phyloP scores from a whole-genome alignment of 2,888 invertebrate species.

The Ochlodes sylvanus region DNA sequence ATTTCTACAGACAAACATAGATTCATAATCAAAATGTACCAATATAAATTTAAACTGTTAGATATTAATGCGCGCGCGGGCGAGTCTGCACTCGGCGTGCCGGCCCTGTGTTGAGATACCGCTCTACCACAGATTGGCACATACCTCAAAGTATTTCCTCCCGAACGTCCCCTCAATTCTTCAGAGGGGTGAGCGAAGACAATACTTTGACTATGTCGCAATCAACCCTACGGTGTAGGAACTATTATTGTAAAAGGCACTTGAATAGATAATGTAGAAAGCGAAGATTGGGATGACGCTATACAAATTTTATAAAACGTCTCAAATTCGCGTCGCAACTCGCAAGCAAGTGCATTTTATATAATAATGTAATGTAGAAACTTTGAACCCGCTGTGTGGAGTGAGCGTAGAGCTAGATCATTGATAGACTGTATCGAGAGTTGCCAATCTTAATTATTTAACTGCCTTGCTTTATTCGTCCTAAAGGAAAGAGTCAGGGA shows the following conservation, averaged over 20 bases:
- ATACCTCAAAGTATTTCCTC: conserved; percentile 20
- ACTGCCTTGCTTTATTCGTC: conserved; percentile 35
- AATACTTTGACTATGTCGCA: conserved; percentile 33
- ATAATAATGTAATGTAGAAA: conserved; percentile 34
- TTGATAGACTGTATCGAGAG: conserved; percentile 36
- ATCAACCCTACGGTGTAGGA: conserved; percentile 21
- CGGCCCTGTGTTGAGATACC: conserved; percentile 33
- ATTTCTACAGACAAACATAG: conserved; percentile 86
- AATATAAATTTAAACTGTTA: conserved; percentile 85
- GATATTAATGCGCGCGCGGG: conserved; percentile 73
- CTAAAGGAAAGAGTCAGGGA: conserved; percentile 29
- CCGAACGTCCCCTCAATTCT: conserved; percentile 6
- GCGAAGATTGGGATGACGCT: conserved; percentile 17
- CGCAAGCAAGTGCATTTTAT: conserved; percentile 33
- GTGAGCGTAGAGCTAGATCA: conserved; percentile 26
- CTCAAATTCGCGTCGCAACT: conserved; percentile 16
- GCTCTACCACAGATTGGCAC: conserved; percentile 19
- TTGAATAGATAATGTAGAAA: conserved; percentile 15
- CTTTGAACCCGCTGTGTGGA: conserved; percentile 38
- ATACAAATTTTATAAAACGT: conserved; percentile 27
- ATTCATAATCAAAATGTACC: conserved; percentile 89
- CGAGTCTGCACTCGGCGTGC: conserved; percentile 52
- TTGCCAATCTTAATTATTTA: conserved; percentile 35
- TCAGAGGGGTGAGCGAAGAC: conserved; percentile 11
- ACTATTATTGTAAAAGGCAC: conserved; percentile 37